Base-by-base conservation (phyloP, 2,888 invertebrate genomes). In the Eupelmus urozonus region DNA sequence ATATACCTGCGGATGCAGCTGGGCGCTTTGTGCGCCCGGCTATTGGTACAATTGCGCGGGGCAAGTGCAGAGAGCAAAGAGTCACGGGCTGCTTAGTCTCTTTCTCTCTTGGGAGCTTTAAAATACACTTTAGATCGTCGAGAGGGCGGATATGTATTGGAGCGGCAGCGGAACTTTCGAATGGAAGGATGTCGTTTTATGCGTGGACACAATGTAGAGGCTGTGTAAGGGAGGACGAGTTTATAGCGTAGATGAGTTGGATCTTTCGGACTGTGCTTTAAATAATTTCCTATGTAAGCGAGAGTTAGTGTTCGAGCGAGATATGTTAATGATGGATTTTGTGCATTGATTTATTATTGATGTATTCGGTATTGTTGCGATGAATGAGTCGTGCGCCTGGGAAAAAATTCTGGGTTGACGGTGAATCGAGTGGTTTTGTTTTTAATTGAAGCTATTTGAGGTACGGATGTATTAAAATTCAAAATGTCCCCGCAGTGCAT, bases 281-380 rank as follows among this genome's bases (percentile, higher is more conserved):
- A 34, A 34, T 34, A 34, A 34, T 5, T 34, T 34, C 9, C 34
- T 34, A 34, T 34, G 9, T 9, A 34, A 34, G 34, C 34, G 3
- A 5, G 34, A 40, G 34, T 29, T 59, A 18, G 18, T 18, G 34
- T 40, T 34, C 13, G n/a, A 18, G 20, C 34, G 60, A 18, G 57
- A n/a, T 65, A 65, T 63, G 63, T 42, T 63, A 63, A 63, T 49
- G 13, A 0, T 4, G n/a, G 2, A 45, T n/a, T 25, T 23, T 45
- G 9, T 25, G 5, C 7, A 0, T 11, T 57, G 25, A 57, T 57
- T 57, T 62, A 65, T 57, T 62, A 65, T 34, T 42, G 7, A 49
- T 49, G 45, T 65, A 49, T 49, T 45, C 63, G 25, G 45, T n/a
- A 65, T 65, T 65, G 49, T 63, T 63, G 25, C 20, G 62, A 62